These are phyloP conservation scores for Drosophila sucinea DNA, from an alignment of 1,140 invertebrate genomes.

Conservation along the genomic window DNA sequence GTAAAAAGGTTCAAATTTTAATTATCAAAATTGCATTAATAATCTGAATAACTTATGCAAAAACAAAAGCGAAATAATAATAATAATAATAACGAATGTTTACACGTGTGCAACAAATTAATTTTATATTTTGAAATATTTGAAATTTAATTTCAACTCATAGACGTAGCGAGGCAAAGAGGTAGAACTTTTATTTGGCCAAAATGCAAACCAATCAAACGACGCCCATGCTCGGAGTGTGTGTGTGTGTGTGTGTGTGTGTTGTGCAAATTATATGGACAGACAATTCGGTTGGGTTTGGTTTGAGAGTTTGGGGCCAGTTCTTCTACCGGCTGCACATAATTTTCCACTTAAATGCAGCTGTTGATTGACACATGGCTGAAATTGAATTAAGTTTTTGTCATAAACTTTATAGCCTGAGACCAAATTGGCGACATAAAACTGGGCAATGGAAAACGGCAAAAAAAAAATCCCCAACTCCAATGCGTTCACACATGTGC, in stretches of 20 bases:
- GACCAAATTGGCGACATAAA: constrained; percentile 52
- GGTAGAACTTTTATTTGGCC: neutral
- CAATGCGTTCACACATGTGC: constrained; percentile 39
- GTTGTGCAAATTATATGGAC: neutral
- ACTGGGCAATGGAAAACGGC: neutral
- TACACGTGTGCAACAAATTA: neutral
- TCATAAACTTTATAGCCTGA: constrained; percentile 60
- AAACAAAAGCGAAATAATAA: constrained; percentile 27
- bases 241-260: neutral
- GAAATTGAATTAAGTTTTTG: constrained; percentile 71
- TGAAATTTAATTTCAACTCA: neutral
- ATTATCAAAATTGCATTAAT: constrained; percentile 10
- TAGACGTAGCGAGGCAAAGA: neutral
- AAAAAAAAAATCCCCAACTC: constrained; percentile 27
- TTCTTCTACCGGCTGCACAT: constrained; percentile 54
- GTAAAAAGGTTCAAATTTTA: neutral
- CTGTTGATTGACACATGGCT: constrained; percentile 77
- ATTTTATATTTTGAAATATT: neutral
- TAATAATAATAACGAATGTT: constrained; percentile 13
- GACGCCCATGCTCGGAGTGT: neutral
- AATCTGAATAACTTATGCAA: constrained; percentile 1
- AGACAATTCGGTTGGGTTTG: constrained; percentile 5
- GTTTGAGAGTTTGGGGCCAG: neutral
- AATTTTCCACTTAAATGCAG: constrained; percentile 76
- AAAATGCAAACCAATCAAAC: neutral